Percentiles rank a stretch among this genome's conserved stretches.
phyloP scores from a whole-genome alignment of 2,113 vertebrate genomes.

The Thermophis baileyi region DNA sequence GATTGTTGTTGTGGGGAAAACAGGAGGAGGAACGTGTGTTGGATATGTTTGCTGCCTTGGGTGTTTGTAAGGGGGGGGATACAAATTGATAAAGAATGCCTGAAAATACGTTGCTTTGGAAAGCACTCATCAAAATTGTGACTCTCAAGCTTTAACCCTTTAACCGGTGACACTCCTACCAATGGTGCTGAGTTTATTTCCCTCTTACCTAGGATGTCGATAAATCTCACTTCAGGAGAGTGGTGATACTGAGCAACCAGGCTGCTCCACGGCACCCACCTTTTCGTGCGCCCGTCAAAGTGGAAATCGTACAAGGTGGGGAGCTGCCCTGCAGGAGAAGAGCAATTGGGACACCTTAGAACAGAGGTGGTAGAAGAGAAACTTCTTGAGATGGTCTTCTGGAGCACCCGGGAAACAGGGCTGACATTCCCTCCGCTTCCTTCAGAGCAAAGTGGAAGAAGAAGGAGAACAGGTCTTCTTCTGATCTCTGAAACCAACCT shows the following conservation, averaged over 20 bases:
- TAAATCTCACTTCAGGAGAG: constrained; percentile 75
- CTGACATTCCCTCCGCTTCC: neutral
- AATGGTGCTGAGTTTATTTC: neutral
- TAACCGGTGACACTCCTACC: neutral
- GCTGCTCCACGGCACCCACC: constrained; percentile 87
- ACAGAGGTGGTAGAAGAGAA: neutral
- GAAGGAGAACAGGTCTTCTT: neutral
- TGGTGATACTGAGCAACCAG: constrained; percentile 85
- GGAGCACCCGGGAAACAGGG: neutral
- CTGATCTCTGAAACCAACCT: constrained; percentile 53
- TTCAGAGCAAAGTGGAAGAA: no score
- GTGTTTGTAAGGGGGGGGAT: no score
- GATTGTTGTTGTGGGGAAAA: no score
- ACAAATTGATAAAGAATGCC: neutral
- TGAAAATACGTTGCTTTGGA: neutral
- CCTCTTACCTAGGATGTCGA: constrained; percentile 87
- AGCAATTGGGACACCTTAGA: neutral
- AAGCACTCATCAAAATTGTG: neutral
- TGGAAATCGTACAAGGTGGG: constrained; percentile 92
- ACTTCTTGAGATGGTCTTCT: neutral
- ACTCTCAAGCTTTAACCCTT: neutral
- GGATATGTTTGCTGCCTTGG: no score
- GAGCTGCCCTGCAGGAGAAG: constrained; percentile 75
- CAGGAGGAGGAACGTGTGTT: no score
- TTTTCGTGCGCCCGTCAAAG: constrained; percentile 74